Percentiles rank a stretch among this genome's conserved stretches.
These are phyloP conservation scores for Mythimna lalbum DNA, from an alignment of 2,888 invertebrate species.

Conservation along the genomic window DNA sequence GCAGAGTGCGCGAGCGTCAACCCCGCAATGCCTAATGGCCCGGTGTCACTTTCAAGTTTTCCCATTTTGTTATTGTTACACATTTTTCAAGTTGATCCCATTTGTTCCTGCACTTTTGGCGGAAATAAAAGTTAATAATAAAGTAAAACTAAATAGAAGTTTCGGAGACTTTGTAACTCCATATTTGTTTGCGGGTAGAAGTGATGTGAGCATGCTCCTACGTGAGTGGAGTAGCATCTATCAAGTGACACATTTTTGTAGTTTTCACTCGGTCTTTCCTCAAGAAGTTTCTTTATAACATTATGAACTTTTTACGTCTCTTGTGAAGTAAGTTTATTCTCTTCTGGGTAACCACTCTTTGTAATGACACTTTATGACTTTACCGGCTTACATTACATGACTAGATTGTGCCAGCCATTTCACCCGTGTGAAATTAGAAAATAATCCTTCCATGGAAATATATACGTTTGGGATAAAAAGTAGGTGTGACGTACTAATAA, in stretches of 20 bases:
- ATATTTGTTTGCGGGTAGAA: slow-evolving; percentile 42
- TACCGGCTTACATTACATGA: background rate
- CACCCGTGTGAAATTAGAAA: too few species aligned
- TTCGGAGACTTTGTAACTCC: slow-evolving; percentile 47
- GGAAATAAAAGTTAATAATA: slow-evolving; percentile 75
- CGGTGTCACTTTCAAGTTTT: slow-evolving; percentile 82
- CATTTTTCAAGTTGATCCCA: slow-evolving; percentile 83
- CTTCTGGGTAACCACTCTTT: background rate
- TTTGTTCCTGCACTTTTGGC: slow-evolving; percentile 77
- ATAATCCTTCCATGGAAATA: too few species aligned
- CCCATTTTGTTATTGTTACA: slow-evolving; percentile 83
- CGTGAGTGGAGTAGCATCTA: slow-evolving; percentile 28
- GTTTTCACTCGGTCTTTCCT: slow-evolving; percentile 27
- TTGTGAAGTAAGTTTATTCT: slow-evolving; percentile 26
- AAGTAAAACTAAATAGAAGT: slow-evolving; percentile 72
- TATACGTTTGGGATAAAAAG: too few species aligned
- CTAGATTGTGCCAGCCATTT: too few species aligned
- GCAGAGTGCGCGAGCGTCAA: slow-evolving; percentile 64
- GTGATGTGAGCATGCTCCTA: slow-evolving; percentile 32
- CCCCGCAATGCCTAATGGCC: slow-evolving; percentile 77
- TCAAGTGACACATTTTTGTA: slow-evolving; percentile 40
- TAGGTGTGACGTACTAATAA: too few species aligned
- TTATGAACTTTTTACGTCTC: slow-evolving; percentile 31
- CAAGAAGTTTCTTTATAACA: slow-evolving; percentile 2
- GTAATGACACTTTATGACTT: background rate